These are phyloP conservation scores for Luperina testacea DNA, from an alignment of 2,888 invertebrate species.

Conservation along the genomic window DNA sequence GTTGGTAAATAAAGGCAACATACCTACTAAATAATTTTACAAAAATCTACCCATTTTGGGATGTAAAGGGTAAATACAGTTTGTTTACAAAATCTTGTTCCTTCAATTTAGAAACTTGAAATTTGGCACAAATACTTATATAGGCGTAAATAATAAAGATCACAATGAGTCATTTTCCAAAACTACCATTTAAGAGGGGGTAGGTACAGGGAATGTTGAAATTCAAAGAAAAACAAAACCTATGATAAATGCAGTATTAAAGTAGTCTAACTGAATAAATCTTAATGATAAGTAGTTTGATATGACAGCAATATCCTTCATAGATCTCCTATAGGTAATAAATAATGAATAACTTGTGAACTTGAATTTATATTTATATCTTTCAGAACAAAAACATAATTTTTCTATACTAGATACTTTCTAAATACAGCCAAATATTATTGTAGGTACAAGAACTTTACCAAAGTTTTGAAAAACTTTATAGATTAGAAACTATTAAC, in stretches of 20 bases:
- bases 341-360: neutral
- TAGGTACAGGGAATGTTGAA: neutral
- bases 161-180: neutral
- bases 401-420: neutral
- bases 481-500: neutral
- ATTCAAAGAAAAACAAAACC: neutral
- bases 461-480: conserved; percentile 6
- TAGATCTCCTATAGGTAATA: neutral
- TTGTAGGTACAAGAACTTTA: neutral
- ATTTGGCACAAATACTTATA: neutral
- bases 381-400: neutral
- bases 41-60: neutral
- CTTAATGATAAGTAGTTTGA: neutral
- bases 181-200: neutral
- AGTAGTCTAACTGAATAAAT: neutral
- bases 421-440: neutral
- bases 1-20: neutral
- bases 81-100: no score
- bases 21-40: neutral
- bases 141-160: neutral
- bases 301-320: neutral
- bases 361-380: neutral
- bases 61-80: neutral
- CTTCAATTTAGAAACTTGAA: neutral
- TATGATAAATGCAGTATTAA: neutral